Conservation (phyloP, 64 coral and sea anemone genomes). For the Catalaphyllia jardinei region DNA sequence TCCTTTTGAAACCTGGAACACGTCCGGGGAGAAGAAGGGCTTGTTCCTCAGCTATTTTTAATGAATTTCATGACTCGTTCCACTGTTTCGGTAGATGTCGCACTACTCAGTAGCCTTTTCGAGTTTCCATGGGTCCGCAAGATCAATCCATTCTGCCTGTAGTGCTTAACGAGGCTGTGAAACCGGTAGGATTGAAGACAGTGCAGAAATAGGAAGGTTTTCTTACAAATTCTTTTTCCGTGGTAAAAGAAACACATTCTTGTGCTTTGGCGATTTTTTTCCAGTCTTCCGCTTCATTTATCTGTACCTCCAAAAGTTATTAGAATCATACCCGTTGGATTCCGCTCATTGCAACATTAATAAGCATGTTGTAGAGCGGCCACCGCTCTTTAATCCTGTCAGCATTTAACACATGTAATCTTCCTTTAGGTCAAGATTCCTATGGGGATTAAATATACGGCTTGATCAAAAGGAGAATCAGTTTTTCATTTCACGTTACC, state of each 20-base stretch:
- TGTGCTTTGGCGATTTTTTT: conserved; percentile 38
- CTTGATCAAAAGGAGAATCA: too few species aligned
- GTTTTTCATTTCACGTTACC: too few species aligned
- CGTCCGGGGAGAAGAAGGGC: conserved; percentile 48
- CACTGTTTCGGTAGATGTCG: conserved; percentile 25
- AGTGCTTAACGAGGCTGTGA: conserved; percentile 28
- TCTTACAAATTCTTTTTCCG: conserved; percentile 36
- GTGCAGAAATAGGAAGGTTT: conserved; percentile 56
- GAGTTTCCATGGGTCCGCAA: conserved; percentile 41
- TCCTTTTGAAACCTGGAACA: conserved; percentile 57
- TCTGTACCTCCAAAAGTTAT: too few species aligned
- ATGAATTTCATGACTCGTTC: conserved; percentile 58
- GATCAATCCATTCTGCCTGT: conserved; percentile 52
- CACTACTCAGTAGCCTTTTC: conserved; percentile 45
- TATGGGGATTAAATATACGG: too few species aligned
- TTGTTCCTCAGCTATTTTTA: conserved; percentile 61
- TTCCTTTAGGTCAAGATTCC: too few species aligned
- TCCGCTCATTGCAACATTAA: too few species aligned
- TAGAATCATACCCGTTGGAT: too few species aligned
- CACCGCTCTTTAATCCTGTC: too few species aligned
- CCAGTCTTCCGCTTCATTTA: conserved; percentile 40
- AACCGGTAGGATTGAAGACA: conserved; percentile 15
- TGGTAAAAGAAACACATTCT: conserved; percentile 49
- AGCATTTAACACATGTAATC: too few species aligned
- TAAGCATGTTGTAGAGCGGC: too few species aligned